These are phyloP conservation scores for Macrosteles quadrilineatus DNA, from an alignment of 1,140 invertebrate genomes.

Conservation along the genomic window DNA sequence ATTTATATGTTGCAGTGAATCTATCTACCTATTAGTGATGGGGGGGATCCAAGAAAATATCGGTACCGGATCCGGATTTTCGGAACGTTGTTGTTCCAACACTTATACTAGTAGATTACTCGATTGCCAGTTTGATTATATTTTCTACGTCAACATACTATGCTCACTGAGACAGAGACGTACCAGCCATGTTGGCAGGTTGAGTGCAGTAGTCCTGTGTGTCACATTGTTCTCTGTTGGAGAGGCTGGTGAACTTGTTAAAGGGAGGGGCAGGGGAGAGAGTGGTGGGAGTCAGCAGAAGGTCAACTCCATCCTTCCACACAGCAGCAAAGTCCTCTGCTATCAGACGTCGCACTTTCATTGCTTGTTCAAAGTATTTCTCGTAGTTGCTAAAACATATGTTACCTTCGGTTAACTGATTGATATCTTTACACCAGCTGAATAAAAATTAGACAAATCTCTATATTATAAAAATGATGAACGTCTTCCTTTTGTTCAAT, in stretches of 20 bases:
- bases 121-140: no score
- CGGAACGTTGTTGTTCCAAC: no score
- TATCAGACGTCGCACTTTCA: constrained; percentile 88
- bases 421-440: background rate
- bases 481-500: no score
- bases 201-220: constrained; percentile 95
- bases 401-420: background rate
- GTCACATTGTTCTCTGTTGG: constrained; percentile 84
- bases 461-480: no score
- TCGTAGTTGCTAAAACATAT: constrained; percentile 77
- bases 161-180: constrained; percentile 28
- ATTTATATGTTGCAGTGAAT: no score
- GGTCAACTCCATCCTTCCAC: constrained; percentile 70
- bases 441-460: no score
- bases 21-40: no score
- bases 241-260: constrained; percentile 73
- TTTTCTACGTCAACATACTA: no score
- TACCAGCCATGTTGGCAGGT: constrained; percentile 92
- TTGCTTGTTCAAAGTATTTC: constrained; percentile 88
- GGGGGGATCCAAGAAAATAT: no score
- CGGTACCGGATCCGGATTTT: no score
- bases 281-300: constrained; percentile 91
- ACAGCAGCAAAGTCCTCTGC: constrained; percentile 82
- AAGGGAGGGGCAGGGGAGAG: constrained; percentile 78
- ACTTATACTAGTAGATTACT: no score